phyloP scores from a whole-genome alignment of 1,140 invertebrate genomes.

The Agraylea sexmaculata region DNA sequence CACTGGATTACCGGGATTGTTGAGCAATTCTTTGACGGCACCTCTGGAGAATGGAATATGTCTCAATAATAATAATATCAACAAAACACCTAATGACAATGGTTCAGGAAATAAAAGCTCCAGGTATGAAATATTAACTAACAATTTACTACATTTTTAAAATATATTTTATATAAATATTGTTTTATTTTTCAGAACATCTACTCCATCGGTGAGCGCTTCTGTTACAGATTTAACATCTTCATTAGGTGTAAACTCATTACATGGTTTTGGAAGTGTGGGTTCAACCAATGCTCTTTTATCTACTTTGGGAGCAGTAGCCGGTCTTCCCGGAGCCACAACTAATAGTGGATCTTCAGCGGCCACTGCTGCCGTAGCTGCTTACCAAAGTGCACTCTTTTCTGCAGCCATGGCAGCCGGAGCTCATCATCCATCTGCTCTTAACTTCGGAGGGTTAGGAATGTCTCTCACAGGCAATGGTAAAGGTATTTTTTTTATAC shows the following conservation, averaged over 20 bases:
- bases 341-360: slow-evolving; percentile 19
- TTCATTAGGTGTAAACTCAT: slow-evolving; percentile 5
- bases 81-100: slow-evolving; percentile 12
- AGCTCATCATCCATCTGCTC: slow-evolving; percentile 23
- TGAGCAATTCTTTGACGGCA: slow-evolving; percentile 22
- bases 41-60: slow-evolving; percentile 21
- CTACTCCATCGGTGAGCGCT: slow-evolving; percentile 20
- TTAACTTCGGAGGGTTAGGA: slow-evolving; percentile 19
- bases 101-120: slow-evolving; percentile 32
- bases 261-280: slow-evolving; percentile 3
- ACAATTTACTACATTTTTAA: neutral
- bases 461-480: slow-evolving; percentile 16
- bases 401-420: slow-evolving; percentile 38
- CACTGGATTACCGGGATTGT: slow-evolving; percentile 5
- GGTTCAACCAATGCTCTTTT: slow-evolving; percentile 11
- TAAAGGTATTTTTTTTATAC: slow-evolving; percentile 5
- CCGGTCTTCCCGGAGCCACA: slow-evolving; percentile 23
- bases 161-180: slow-evolving; percentile 11
- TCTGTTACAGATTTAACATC: slow-evolving; percentile 13
- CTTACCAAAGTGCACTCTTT: slow-evolving; percentile 38
- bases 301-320: slow-evolving; percentile 9
- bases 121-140: slow-evolving; percentile 25
- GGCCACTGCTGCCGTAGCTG: slow-evolving; percentile 31
- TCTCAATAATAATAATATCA: slow-evolving; percentile 18
- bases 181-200: slow-evolving; percentile 17